Evolutionary conservation across 2,888 invertebrate species (phyloP).

Genomic region (Euphydryas editha): DNA sequence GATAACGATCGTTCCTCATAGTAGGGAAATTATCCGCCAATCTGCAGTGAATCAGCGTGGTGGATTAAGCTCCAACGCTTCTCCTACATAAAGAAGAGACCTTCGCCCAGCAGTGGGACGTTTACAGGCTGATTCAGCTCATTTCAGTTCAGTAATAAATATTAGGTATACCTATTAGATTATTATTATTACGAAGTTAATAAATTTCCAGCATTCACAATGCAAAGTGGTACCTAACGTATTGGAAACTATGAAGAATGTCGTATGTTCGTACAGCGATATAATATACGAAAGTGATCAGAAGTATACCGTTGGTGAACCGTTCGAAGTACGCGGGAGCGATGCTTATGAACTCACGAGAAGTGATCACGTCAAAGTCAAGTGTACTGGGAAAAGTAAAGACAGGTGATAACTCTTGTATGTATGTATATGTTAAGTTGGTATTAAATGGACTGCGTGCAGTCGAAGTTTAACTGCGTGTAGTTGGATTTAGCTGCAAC

Average conservation of each 20-base stretch:
- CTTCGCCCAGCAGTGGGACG: no score
- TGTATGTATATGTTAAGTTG: no score
- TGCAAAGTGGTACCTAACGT: conserved; percentile 64
- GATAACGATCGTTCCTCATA: no score
- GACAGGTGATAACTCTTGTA: conserved; percentile 46
- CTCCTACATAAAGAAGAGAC: no score
- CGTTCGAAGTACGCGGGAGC: conserved; percentile 56
- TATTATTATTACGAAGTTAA: conserved; percentile 5
- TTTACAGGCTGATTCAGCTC: no score
- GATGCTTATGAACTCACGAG: conserved; percentile 39
- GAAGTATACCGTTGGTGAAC: conserved; percentile 79
- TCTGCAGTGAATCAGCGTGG: no score
- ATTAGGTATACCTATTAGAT: neutral
- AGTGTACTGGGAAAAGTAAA: conserved; percentile 73
- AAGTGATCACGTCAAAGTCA: conserved; percentile 74
- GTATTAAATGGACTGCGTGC: neutral
- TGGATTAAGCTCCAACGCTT: no score
- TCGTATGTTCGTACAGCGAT: conserved; percentile 85
- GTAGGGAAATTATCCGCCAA: no score
- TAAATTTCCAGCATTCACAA: conserved; percentile 76
- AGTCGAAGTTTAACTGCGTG: neutral
- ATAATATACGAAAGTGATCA: conserved; percentile 87
- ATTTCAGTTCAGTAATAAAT: no score
- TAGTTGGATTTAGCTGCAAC: neutral
- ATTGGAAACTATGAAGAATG: conserved; percentile 54